Percentiles rank a stretch among this genome's conserved stretches.
Conservation (phyloP, 2,888 invertebrate genomes). For the Drosophila aldrichi region DNA sequence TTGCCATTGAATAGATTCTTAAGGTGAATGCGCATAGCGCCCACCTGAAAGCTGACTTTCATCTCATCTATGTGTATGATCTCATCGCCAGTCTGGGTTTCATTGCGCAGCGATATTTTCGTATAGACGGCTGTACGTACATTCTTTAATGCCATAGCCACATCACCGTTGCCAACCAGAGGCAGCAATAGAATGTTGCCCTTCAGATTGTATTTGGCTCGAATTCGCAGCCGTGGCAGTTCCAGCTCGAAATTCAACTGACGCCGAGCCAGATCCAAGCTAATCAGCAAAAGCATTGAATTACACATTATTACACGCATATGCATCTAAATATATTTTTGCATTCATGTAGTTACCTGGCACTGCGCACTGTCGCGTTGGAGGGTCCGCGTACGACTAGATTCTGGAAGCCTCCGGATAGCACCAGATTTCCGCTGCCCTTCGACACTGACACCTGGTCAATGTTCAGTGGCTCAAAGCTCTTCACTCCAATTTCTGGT, state of each 20-base stretch:
- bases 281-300: slow-evolving; percentile 61
- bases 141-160: slow-evolving; percentile 86
- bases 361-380: slow-evolving; percentile 86
- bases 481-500: slow-evolving; percentile 87
- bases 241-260: slow-evolving; percentile 87
- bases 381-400: slow-evolving; percentile 87
- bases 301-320: neutral
- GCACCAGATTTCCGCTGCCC: slow-evolving; percentile 86
- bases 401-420: slow-evolving; percentile 87
- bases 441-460: slow-evolving; percentile 87
- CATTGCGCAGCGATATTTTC: slow-evolving; percentile 85
- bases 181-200: slow-evolving; percentile 87
- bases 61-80: slow-evolving; percentile 86
- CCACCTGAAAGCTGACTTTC: slow-evolving; percentile 87
- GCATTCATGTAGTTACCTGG: slow-evolving; percentile 66
- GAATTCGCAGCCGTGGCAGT: slow-evolving; percentile 87
- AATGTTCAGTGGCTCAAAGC: slow-evolving; percentile 87
- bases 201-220: slow-evolving; percentile 87
- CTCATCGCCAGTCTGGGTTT: slow-evolving; percentile 84
- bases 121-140: slow-evolving; percentile 87
- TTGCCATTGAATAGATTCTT: slow-evolving; percentile 88
- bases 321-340: neutral
- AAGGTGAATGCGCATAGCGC: slow-evolving; percentile 86
- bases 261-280: slow-evolving; percentile 86
- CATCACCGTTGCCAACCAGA: slow-evolving; percentile 87